Evolutionary conservation across 92 coral and sea anemone species (phyloP), one percentile per base, ranked within the genome.

Genomic region (Zoanthus sansibaricus): DNA sequence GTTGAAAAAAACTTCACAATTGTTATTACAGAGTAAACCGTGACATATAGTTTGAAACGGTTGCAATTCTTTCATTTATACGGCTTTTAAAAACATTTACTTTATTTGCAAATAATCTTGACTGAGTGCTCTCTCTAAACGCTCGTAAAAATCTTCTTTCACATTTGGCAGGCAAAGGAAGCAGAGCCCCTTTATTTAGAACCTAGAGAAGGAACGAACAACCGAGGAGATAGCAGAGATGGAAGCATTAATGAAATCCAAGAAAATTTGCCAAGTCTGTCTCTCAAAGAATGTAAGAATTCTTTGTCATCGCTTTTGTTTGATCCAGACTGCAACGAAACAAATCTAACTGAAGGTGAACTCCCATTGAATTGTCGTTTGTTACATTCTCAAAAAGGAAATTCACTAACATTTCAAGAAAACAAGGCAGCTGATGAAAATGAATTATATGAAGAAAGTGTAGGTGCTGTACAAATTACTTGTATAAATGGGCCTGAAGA

Each of bases 251-350:
- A 33, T 16, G 72, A 78, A 14, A 33, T 61, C 18, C 72, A 56
- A 78, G 71, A 42, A 13, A 78, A 37, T 14, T 14, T 78, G 55
- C 15, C 54, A 59, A n/a, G 37, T 56, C 18, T 78, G 83, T 78
- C 83, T 7, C 10, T 78, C 45, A 20, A 1, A 17, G 69, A 31
- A 16, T 52, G 33, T 37, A 42, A 59, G 55, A 2, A 44, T 10
- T 14, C 44, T 37, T 55, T 9, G 7, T 10, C 82, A 25, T 55
- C 48, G 54, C 15, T 42, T 5, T 55, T 32, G 17, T 37, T 55
- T 32, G 66, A 52, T 77, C 33, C 72, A 18, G 56, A 59, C 31
- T 9, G 55, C 30, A 2, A 9, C 33, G 32, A 78, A 59, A 37
- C 52, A 32, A 16, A 2, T 59, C 18, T 69, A 59, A 18, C 12